Evolutionary conservation across 2,888 invertebrate genomes (phyloP).

Genomic region (Cephus pulcher): DNA sequence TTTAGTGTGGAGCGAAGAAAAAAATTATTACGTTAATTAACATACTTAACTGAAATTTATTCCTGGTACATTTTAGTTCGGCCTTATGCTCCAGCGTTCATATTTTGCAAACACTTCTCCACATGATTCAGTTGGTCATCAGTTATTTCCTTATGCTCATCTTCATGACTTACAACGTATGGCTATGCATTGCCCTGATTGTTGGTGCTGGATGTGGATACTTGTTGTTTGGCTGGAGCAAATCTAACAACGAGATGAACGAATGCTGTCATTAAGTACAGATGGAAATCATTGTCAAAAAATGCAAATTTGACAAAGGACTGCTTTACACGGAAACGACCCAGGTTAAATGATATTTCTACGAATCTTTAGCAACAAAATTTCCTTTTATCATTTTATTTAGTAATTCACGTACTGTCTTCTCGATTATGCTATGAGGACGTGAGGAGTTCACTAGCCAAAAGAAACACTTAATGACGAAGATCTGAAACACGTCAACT

Average conservation of each 20-base stretch:
- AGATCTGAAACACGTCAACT: neutral
- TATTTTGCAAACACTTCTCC: conserved; percentile 51
- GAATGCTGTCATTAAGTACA: conserved; percentile 50
- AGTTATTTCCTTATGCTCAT: conserved; percentile 73
- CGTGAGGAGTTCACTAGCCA: neutral
- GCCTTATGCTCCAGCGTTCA: conserved; percentile 53
- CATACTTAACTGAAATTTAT: neutral
- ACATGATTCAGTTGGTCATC: conserved; percentile 66
- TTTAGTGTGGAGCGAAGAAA: neutral
- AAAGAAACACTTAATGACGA: neutral
- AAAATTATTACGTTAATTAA: neutral
- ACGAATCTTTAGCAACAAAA: neutral
- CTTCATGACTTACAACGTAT: conserved; percentile 75
- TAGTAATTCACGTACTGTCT: neutral
- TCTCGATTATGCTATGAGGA: neutral
- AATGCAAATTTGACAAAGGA: neutral
- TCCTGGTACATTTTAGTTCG: neutral
- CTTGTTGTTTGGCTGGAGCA: conserved; percentile 57
- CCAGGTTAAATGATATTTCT: neutral
- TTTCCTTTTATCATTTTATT: neutral
- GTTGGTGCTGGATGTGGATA: conserved; percentile 71
- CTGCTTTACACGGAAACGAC: neutral
- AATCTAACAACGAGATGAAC: conserved; percentile 39
- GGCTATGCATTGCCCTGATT: conserved; percentile 70
- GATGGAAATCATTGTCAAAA: neutral